Base-by-base conservation (phyloP, 2,797 vertebrate genomes). In the Dromococcyx pavoninus region DNA sequence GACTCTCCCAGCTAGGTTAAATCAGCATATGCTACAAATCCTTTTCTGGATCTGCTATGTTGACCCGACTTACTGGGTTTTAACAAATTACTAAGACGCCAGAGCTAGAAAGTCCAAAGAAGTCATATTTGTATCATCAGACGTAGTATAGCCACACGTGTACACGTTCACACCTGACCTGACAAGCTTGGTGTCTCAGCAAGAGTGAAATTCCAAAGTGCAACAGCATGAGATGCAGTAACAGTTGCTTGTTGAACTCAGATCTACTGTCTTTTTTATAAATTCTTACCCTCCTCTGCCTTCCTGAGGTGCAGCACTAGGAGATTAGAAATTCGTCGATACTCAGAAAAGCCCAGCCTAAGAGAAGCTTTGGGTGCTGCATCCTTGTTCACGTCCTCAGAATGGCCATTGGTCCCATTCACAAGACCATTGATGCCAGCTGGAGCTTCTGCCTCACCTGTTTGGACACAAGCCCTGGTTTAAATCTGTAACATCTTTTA, bases 281-380 rank as follows among this genome's bases (percentile, higher is more conserved):
- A 53, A 69, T n/a, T 22, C 96, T 97, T 72, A 99, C 99, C 99
- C 95, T 99, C 99, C 77, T 99, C 99, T 27, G 98, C 96, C 89
- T 97, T 98, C 84, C 99, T 98, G 87, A 99, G 98, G 93, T 99
- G 99, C 87, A 99, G 98, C 51, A 99, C 99, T 75, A 99, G 96
- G 86, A 99, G 98, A 95, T 99, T 99, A 57, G 99, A 99, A 97
- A 99, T 98, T 17, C 99, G 98, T 30, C 97, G 98, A 97, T 99
- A 99, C 84, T 99, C 99, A 0, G 98, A 81, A 85, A 99, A 99
- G 27, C 99, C 99, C 83, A 99, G 98, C 30, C 98, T 98, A 43
- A 99, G 97, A 19, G 98, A 98, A 9, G 98, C 97, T 82, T 98
- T 99, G 32, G 98, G 86, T 18, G 92, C 95, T 1, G 96, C 18